Conservation (phyloP, 2,113 vertebrate genomes). For the Ptilonorhynchus violaceus region DNA sequence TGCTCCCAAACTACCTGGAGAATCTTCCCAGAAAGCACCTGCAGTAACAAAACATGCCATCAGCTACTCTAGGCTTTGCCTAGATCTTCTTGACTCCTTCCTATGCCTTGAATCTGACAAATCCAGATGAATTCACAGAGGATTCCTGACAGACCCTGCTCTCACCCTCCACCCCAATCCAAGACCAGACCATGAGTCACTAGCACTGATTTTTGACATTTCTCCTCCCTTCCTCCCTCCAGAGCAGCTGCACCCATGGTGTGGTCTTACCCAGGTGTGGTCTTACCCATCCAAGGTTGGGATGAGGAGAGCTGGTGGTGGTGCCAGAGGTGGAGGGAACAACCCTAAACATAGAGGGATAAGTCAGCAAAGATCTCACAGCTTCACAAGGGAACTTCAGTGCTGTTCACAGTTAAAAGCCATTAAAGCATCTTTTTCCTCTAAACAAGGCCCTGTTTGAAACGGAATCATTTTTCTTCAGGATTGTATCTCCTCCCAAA, state of each 20-base stretch:
- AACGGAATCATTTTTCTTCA: neutral
- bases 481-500: neutral
- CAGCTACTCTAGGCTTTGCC: neutral
- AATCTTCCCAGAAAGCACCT: neutral
- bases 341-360: slow-evolving; percentile 49
- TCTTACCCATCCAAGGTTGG: slow-evolving; percentile 72
- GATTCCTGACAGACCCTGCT: neutral
- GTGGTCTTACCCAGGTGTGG: neutral
- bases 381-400: neutral
- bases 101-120: accelerated
- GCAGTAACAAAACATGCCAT: neutral
- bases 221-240: neutral
- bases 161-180: neutral
- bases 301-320: slow-evolving; percentile 70
- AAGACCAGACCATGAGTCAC: neutral
- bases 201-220: neutral
- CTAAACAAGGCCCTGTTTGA: neutral
- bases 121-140: neutral
- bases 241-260: neutral
- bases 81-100: neutral
- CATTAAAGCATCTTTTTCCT: neutral
- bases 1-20: neutral
- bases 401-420: neutral
- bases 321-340: slow-evolving; percentile 73
- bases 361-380: neutral